phyloP scores from a whole-genome alignment of 2,888 invertebrate species.

The Crossocerus cetratus region DNA sequence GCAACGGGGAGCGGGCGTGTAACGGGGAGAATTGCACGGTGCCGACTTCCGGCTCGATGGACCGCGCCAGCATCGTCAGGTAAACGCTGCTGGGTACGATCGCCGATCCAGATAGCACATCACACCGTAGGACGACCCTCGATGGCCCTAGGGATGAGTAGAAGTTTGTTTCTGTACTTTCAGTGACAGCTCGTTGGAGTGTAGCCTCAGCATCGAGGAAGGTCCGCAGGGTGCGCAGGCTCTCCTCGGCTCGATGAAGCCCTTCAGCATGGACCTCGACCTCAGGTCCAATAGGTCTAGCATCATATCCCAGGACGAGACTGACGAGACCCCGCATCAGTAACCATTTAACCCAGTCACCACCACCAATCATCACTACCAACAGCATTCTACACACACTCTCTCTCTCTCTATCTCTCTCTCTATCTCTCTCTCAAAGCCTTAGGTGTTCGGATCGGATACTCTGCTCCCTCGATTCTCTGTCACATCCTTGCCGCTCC shows the following conservation, averaged over 20 bases:
- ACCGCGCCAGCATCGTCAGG: constrained; percentile 74
- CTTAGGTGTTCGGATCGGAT: not conserved
- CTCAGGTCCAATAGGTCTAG: constrained; percentile 81
- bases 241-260: constrained; percentile 77
- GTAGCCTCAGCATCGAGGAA: constrained; percentile 78
- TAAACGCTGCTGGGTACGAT: constrained; percentile 69
- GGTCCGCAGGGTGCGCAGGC: constrained; percentile 63
- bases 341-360: constrained; percentile 30
- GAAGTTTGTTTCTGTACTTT: constrained; percentile 73
- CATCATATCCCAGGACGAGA: constrained; percentile 79
- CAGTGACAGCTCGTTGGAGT: constrained; percentile 81
- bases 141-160: constrained; percentile 72
- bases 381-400: too few species aligned
- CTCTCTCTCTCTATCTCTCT: too few species aligned
- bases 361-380: too few species aligned
- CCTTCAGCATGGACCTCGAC: constrained; percentile 82
- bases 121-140: constrained; percentile 37
- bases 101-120: constrained; percentile 28
- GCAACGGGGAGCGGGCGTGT: constrained; percentile 64
- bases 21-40: constrained; percentile 66
- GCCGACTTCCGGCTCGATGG: constrained; percentile 59
- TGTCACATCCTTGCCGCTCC: constrained; percentile 2
- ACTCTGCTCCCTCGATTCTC: not conserved
- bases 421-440: constrained; percentile 34
- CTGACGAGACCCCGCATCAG: constrained; percentile 66